Percentiles rank a stretch among this genome's conserved stretches.
Evolutionary conservation across 2,888 invertebrate species (phyloP).

Genomic region (Argynnis bischoffii): DNA sequence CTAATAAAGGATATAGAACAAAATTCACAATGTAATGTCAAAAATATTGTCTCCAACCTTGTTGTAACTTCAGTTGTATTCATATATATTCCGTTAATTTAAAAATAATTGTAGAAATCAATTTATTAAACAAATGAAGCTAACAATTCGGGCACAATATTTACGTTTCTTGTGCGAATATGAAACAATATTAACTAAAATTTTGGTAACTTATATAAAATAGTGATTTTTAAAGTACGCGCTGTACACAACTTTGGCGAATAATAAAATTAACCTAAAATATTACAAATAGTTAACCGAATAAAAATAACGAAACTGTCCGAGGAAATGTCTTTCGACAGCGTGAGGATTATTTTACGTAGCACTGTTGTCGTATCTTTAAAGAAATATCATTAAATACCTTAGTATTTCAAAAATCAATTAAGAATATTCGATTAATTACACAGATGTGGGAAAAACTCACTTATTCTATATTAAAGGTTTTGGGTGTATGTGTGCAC

Average conservation of each 20-base stretch:
- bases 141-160: background rate
- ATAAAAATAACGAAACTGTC: constrained; percentile 63
- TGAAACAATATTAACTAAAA: constrained; percentile 54
- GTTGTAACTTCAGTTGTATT: no score
- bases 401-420: background rate
- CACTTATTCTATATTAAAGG: no score
- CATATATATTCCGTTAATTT: no score
- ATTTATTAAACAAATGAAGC: background rate
- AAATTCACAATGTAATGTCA: no score
- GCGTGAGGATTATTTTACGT: constrained; percentile 37
- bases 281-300: constrained; percentile 73
- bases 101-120: background rate
- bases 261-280: constrained; percentile 65
- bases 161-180: constrained; percentile 4
- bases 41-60: no score
- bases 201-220: constrained; percentile 58
- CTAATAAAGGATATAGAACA: no score
- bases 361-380: background rate
- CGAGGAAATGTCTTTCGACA: constrained; percentile 66
- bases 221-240: constrained; percentile 40
- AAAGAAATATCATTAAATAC: background rate
- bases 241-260: constrained; percentile 67
- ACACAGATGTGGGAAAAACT: background rate
- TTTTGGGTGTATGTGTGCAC: no score
- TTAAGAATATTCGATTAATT: background rate